A percentile compares a stretch with the other conserved stretches of the same genome.
Evolutionary conservation across 2,797 vertebrate genomes (phyloP).

Genomic region (Bryconaethiops microstoma): DNA sequence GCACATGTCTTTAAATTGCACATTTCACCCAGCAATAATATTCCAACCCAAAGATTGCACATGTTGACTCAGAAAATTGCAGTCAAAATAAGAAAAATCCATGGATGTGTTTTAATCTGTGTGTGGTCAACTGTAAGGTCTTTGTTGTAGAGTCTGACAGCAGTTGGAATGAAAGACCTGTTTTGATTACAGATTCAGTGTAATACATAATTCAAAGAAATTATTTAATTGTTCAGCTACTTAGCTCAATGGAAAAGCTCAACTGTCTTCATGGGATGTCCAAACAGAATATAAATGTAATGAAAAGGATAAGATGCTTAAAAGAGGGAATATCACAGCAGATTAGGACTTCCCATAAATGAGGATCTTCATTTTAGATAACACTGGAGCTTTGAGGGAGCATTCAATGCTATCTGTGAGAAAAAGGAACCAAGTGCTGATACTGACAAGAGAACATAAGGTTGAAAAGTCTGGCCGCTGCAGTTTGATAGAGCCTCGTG

Average conservation of each 20-base stretch:
- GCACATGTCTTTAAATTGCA: too few species aligned
- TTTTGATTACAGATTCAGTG: background rate
- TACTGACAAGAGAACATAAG: background rate
- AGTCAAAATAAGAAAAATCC: too few species aligned
- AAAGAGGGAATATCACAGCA: background rate
- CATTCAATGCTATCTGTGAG: background rate
- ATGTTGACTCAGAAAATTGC: too few species aligned
- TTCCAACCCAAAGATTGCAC: too few species aligned
- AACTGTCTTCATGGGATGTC: background rate
- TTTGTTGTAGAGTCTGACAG: too few species aligned
- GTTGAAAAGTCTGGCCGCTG: background rate
- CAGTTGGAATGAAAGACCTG: too few species aligned
- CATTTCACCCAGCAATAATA: too few species aligned
- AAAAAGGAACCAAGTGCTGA: background rate
- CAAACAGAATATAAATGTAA: background rate
- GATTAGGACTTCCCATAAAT: background rate
- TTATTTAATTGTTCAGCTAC: background rate
- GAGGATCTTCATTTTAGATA: background rate
- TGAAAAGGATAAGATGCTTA: background rate
- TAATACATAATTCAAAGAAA: background rate
- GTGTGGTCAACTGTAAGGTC: too few species aligned
- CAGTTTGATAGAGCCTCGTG: background rate
- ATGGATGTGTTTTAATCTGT: too few species aligned
- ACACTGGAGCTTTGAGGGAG: background rate
- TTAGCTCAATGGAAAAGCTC: conserved; percentile 3